Evolutionary conservation across 2,888 invertebrate species (phyloP).

Genomic region (Entomobrya proxima): DNA sequence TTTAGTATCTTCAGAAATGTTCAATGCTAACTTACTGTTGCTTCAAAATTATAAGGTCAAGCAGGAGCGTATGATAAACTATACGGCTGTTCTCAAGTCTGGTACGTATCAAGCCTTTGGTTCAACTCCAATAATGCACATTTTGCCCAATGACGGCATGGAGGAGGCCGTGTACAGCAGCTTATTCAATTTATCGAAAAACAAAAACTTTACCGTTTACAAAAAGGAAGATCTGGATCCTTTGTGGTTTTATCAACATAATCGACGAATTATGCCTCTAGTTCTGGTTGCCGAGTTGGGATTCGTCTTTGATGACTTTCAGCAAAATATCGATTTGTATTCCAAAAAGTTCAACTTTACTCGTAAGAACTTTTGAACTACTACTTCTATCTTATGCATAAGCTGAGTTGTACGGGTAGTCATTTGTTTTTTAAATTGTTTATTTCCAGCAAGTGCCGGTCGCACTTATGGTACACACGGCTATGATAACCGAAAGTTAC

Average conservation of each 20-base stretch:
- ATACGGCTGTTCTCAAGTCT: conserved; percentile 79
- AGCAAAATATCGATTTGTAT: conserved; percentile 78
- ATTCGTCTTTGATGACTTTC: conserved; percentile 82
- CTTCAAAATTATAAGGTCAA: conserved; percentile 78
- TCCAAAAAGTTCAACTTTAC: conserved; percentile 78
- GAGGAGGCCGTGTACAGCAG: conserved; percentile 79
- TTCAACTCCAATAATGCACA: conserved; percentile 81
- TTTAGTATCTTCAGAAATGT: too few species aligned
- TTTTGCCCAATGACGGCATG: conserved; percentile 81
- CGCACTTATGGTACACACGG: conserved; percentile 83
- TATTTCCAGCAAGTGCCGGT: conserved; percentile 78
- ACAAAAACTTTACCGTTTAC: conserved; percentile 81
- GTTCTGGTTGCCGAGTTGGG: conserved; percentile 82
- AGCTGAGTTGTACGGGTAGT: background rate
- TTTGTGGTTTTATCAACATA: conserved; percentile 82
- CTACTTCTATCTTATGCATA: background rate
- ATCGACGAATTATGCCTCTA: conserved; percentile 81
- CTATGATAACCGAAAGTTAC: conserved; percentile 81
- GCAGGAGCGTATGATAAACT: conserved; percentile 80
- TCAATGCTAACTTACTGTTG: too few species aligned
- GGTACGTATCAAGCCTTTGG: conserved; percentile 80
- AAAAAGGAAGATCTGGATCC: conserved; percentile 81
- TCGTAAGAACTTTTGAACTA: conserved; percentile 77
- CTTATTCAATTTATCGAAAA: conserved; percentile 78
- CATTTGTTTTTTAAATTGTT: background rate